phyloP scores from a whole-genome alignment of 2,888 invertebrate genomes.

The Chrysolina americana region DNA sequence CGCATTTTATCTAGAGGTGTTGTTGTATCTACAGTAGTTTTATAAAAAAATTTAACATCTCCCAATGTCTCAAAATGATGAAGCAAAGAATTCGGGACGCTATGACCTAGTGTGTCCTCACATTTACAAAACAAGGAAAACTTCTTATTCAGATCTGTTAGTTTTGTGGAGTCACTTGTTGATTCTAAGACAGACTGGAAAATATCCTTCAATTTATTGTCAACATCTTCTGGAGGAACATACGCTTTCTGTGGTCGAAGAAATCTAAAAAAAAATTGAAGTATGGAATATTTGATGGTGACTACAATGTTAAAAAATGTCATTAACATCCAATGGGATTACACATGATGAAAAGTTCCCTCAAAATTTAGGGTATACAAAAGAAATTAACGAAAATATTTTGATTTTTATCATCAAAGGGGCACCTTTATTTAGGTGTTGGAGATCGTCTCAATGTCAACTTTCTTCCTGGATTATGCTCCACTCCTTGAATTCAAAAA shows the following conservation, averaged over 20 bases:
- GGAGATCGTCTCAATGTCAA: too few species aligned
- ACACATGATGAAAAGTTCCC: too few species aligned
- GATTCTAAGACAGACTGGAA: slow-evolving; percentile 73
- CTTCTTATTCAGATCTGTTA: slow-evolving; percentile 73
- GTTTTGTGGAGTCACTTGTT: slow-evolving; percentile 63
- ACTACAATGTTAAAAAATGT: too few species aligned
- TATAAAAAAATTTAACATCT: slow-evolving; percentile 82
- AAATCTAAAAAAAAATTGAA: slow-evolving; percentile 75
- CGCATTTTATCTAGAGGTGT: slow-evolving; percentile 83
- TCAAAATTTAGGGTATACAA: too few species aligned
- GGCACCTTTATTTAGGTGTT: too few species aligned
- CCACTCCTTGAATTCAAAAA: too few species aligned
- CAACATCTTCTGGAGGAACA: slow-evolving; percentile 78
- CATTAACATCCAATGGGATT: too few species aligned
- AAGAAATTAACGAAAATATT: too few species aligned
- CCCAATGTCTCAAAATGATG: slow-evolving; percentile 82
- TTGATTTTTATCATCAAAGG: too few species aligned
- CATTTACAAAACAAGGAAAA: slow-evolving; percentile 81
- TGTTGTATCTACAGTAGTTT: slow-evolving; percentile 78
- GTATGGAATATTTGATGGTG: slow-evolving; percentile 27
- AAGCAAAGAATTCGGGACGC: slow-evolving; percentile 88
- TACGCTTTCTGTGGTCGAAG: slow-evolving; percentile 83
- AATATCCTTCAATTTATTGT: slow-evolving; percentile 75
- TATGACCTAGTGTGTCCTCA: slow-evolving; percentile 80
- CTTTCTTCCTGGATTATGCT: too few species aligned